phyloP scores from a whole-genome alignment of 2,113 vertebrate genomes.

The Illadopsis cleaveri region DNA sequence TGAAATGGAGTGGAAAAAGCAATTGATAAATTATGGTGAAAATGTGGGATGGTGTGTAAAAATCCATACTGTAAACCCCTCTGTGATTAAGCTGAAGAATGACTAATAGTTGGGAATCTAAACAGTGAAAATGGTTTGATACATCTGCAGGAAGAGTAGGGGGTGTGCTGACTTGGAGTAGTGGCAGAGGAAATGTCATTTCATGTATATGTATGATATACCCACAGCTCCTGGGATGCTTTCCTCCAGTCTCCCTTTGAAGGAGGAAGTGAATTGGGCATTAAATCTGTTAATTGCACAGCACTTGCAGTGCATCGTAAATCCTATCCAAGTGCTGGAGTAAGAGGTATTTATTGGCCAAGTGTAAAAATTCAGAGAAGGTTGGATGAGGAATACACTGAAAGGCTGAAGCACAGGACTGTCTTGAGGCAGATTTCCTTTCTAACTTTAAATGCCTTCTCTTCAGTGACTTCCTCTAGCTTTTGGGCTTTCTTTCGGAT shows the following conservation, averaged over 20 bases:
- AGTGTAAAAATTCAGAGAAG: background rate
- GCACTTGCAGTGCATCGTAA: background rate
- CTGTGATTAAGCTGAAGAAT: slow-evolving; percentile 34
- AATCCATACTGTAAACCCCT: slow-evolving; percentile 17
- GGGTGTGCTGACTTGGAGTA: background rate
- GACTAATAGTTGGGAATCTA: slow-evolving; percentile 12
- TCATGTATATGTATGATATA: slow-evolving; percentile 10
- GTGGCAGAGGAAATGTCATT: background rate
- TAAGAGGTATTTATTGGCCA: slow-evolving; percentile 15
- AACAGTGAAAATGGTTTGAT: background rate
- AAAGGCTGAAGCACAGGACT: background rate
- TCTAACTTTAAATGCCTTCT: background rate
- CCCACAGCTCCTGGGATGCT: background rate
- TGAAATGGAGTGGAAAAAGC: slow-evolving; percentile 69
- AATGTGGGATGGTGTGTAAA: slow-evolving; percentile 61
- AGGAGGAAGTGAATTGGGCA: slow-evolving; percentile 18
- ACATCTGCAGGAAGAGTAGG: background rate
- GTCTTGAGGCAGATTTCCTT: background rate
- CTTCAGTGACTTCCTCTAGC: background rate
- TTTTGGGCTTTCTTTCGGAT: background rate
- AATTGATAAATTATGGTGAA: slow-evolving; percentile 61
- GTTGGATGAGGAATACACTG: background rate
- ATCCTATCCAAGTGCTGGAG: background rate
- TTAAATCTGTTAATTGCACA: slow-evolving; percentile 52
- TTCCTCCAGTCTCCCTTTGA: background rate